A percentile compares a stretch with the other conserved stretches of the same genome.
These are phyloP conservation scores for Morus bassanus DNA, from an alignment of 2,797 vertebrate species.

Conservation along the genomic window DNA sequence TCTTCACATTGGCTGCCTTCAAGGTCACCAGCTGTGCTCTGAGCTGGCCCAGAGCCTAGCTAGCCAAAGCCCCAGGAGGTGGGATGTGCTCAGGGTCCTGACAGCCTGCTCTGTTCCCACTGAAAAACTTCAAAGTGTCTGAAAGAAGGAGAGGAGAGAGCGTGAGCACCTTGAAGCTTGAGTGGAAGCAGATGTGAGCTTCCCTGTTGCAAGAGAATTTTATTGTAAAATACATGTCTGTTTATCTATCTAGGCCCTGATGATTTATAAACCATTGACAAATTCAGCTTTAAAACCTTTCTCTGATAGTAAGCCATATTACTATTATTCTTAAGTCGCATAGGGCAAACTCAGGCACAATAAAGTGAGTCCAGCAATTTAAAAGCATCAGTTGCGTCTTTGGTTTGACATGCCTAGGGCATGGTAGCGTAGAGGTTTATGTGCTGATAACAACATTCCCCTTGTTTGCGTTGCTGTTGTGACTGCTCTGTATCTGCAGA, in stretches of 20 bases:
- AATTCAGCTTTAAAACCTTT: background rate
- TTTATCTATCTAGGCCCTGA: background rate
- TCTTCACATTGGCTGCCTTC: background rate
- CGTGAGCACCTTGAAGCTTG: background rate
- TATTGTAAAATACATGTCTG: background rate
- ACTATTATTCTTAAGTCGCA: background rate
- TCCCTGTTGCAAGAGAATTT: background rate
- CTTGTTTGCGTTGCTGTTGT: background rate
- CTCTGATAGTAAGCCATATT: background rate
- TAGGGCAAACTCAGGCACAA: background rate
- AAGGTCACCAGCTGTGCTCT: background rate
- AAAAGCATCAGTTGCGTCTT: background rate
- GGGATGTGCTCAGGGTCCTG: rapidly evolving
- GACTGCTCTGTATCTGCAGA: background rate
- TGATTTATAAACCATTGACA: background rate
- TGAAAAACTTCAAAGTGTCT: background rate
- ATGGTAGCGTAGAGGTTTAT: background rate
- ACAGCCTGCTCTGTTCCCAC: background rate
- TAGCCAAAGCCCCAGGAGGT: background rate
- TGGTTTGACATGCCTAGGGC: rapidly evolving
- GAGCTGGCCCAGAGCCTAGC: background rate
- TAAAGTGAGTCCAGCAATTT: background rate
- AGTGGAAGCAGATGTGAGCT: background rate
- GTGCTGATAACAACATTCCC: background rate
- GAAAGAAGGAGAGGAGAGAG: background rate